Conservation (phyloP, 2,113 vertebrate genomes). For the Procapra przewalskii region DNA sequence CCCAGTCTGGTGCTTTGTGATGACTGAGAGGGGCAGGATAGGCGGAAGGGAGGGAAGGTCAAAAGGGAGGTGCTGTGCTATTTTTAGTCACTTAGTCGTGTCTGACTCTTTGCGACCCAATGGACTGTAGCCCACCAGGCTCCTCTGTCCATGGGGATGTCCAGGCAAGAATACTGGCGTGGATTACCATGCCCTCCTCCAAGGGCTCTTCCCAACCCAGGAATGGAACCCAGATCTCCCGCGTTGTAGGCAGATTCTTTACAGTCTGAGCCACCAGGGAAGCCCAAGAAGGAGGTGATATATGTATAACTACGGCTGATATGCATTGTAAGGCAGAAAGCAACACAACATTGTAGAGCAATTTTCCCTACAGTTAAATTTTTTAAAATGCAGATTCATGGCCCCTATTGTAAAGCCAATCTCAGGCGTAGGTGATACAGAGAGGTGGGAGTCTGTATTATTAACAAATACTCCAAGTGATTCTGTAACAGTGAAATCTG, state of each 20-base stretch:
- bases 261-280: not conserved
- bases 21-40: not conserved
- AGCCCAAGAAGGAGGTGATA: not conserved
- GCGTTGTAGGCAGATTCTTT: not conserved
- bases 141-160: not conserved
- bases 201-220: not conserved
- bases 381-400: not conserved
- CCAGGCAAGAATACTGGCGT: not conserved
- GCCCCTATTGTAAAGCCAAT: not conserved
- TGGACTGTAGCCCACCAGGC: not conserved
- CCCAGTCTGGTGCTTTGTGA: not conserved
- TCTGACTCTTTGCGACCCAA: fast-evolving
- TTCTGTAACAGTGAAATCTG: not conserved
- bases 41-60: not conserved
- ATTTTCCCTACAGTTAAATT: not conserved
- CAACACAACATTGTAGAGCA: not conserved
- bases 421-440: not conserved
- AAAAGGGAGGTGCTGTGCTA: not conserved
- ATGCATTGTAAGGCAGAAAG: not conserved
- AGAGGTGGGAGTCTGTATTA: not conserved
- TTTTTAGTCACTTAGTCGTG: not conserved
- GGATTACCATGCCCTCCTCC: not conserved
- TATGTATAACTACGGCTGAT: not conserved
- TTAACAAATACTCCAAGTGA: constrained; percentile 6
- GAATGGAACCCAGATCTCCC: not conserved